Percentiles rank a stretch among this genome's conserved stretches.
These are phyloP conservation scores for Phyllotreta striolata DNA, from an alignment of 2,888 invertebrate genomes.

Conservation along the genomic window DNA sequence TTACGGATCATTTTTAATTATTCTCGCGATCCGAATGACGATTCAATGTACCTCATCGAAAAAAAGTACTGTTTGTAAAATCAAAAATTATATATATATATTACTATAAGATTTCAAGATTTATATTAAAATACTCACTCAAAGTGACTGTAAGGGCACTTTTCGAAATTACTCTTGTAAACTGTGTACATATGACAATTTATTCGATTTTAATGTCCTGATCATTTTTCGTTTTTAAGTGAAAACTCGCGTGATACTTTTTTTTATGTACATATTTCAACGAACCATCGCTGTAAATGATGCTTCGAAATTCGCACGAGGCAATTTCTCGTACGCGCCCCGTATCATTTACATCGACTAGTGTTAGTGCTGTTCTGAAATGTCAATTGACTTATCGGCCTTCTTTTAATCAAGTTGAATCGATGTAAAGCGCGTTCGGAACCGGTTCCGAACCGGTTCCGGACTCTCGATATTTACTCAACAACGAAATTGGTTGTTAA, in stretches of 20 bases:
- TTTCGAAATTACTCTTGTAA: conserved; percentile 8
- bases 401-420: conserved; percentile 11
- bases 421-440: conserved; percentile 18
- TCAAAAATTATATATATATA: conserved; percentile 6
- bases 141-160: too few species aligned
- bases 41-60: too few species aligned
- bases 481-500: too few species aligned
- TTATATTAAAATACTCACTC: too few species aligned
- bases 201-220: conserved; percentile 19
- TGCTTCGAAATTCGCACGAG: conserved; percentile 5
- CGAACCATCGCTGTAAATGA: conserved; percentile 14
- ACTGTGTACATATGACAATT: conserved; percentile 19
- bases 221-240: conserved; percentile 29
- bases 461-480: too few species aligned
- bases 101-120: too few species aligned
- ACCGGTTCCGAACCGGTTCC: too few species aligned
- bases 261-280: conserved; percentile 36
- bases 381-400: conserved; percentile 27
- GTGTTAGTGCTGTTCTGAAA: conserved; percentile 10
- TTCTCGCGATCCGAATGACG: too few species aligned
- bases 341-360: too few species aligned
- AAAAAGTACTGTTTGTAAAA: conserved; percentile 15
- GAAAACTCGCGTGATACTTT: conserved; percentile 50
- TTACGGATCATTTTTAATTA: too few species aligned
- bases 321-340: background rate